Evolutionary conservation across 2,797 vertebrate genomes (phyloP).

Genomic region (Natrix natrix): DNA sequence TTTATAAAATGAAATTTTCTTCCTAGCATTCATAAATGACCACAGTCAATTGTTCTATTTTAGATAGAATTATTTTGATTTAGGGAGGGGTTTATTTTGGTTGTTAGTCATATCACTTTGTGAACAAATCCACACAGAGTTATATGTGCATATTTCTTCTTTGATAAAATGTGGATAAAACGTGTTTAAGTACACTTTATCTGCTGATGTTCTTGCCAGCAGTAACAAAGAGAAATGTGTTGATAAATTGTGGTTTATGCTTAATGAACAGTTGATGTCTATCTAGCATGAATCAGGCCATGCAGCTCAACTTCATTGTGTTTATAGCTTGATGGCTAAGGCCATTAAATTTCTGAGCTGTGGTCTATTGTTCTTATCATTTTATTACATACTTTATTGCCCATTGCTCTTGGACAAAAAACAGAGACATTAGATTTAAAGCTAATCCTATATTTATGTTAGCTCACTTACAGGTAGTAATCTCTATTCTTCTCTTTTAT

Average conservation of each 20-base stretch:
- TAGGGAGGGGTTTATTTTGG: neutral
- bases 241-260: neutral
- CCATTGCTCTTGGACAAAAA: constrained; percentile 2
- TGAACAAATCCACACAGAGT: neutral
- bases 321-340: constrained; percentile 6
- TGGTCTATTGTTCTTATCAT: constrained; percentile 1
- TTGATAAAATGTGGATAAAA: neutral
- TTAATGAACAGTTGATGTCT: neutral
- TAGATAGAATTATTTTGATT: neutral
- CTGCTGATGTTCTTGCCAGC: neutral
- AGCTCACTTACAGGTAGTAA: neutral
- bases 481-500: constrained; percentile 11
- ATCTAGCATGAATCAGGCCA: neutral
- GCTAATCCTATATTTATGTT: constrained; percentile 6
- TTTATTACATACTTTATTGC: constrained; percentile 4
- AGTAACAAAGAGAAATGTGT: neutral
- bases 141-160: neutral
- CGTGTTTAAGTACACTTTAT: neutral
- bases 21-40: neutral
- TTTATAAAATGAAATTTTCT: neutral
- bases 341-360: neutral
- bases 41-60: neutral
- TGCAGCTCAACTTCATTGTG: neutral
- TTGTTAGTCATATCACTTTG: neutral
- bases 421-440: neutral